These are phyloP conservation scores for Dilophus febrilis DNA, from an alignment of 2,888 invertebrate genomes.

Conservation along the genomic window DNA sequence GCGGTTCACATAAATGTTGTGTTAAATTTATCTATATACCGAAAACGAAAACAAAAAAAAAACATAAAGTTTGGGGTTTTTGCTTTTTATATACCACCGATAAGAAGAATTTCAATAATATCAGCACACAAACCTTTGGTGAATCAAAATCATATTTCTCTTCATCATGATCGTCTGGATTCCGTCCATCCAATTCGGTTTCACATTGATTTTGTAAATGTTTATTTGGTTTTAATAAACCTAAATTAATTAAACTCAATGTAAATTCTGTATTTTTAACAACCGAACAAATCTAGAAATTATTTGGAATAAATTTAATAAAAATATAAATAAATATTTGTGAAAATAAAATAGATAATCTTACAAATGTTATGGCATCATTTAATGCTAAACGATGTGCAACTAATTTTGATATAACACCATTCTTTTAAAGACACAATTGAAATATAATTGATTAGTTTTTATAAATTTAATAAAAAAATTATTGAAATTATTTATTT, in stretches of 20 bases:
- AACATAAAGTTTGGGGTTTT: no score
- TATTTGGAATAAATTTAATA: no score
- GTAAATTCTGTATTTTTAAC: constrained; percentile 45
- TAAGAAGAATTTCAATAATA: no score
- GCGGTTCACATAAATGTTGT: constrained; percentile 42
- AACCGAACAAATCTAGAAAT: constrained; percentile 32
- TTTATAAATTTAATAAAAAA: constrained; percentile 1
- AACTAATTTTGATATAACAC: constrained; percentile 33
- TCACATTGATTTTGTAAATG: constrained; percentile 14
- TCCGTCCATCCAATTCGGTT: no score
- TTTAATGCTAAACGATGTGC: constrained; percentile 33
- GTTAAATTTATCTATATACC: constrained; percentile 30
- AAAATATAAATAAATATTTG: not conserved
- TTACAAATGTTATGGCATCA: constrained; percentile 32
- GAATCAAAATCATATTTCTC: constrained; percentile 13
- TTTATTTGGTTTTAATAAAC: constrained; percentile 31
- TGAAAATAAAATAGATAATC: not conserved
- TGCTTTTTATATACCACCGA: no score
- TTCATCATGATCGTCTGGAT: constrained; percentile 1
- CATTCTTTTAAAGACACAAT: constrained; percentile 26
- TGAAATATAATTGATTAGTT: not conserved
- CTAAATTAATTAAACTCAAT: constrained; percentile 37
- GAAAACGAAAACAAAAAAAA: no score
- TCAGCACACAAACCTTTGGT: constrained; percentile 12
- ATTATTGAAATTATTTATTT: not conserved